A percentile compares a stretch with the other conserved stretches of the same genome.
Evolutionary conservation across 1,140 invertebrate genomes (phyloP).

Genomic region (Ceratosolen fusciceps): DNA sequence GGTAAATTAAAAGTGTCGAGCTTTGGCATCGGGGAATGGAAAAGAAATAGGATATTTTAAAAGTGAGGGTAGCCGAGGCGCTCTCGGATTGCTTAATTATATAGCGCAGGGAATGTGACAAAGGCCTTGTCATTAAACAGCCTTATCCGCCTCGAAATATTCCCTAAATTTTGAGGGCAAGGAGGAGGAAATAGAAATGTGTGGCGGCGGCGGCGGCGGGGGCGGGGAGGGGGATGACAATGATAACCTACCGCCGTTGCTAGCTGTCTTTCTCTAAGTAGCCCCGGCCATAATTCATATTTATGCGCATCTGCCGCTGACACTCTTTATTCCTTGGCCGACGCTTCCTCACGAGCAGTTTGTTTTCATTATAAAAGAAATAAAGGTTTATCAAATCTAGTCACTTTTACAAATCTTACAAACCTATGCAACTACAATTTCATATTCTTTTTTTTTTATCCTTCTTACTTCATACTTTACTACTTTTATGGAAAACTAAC

Average conservation of each 20-base stretch:
- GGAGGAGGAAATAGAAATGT: not conserved
- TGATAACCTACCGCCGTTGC: no score
- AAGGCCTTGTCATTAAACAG: not conserved
- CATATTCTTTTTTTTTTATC: no score
- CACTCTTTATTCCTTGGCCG: conserved; percentile 47
- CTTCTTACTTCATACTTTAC: no score
- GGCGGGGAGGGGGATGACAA: conserved; percentile 6
- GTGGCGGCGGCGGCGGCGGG: no score
- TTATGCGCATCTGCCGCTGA: conserved; percentile 61
- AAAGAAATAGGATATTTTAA: not conserved
- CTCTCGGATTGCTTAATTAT: conserved; percentile 8
- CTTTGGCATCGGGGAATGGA: no score
- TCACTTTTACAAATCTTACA: not conserved
- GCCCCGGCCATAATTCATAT: conserved; percentile 62
- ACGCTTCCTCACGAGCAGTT: conserved; percentile 48
- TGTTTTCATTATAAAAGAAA: conserved; percentile 30
- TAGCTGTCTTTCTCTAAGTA: conserved; percentile 31
- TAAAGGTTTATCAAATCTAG: conserved; percentile 33
- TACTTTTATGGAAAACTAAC: no score
- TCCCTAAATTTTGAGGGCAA: not conserved
- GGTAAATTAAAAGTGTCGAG: no score
- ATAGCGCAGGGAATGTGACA: not conserved
- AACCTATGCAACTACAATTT: no score
- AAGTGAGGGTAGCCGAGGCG: not conserved
- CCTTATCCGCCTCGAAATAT: not conserved